Percentiles rank a stretch among this genome's conserved stretches.
Evolutionary conservation across 2,888 invertebrate species (phyloP).

Genomic region (Amiota minor): DNA sequence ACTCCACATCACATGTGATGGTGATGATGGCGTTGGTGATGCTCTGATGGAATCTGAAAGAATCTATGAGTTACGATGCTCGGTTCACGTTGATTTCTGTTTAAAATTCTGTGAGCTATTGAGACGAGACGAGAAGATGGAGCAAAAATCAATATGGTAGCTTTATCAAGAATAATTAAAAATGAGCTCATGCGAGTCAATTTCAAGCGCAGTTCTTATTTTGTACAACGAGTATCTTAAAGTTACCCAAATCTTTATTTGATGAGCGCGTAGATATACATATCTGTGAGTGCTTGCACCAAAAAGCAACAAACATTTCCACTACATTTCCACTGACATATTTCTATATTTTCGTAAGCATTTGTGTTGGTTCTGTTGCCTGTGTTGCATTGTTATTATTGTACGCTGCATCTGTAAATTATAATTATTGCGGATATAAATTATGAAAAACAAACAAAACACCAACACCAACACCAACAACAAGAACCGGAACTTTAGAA

Average conservation of each 20-base stretch:
- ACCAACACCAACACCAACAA: too few relatives aligned
- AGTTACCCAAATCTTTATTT: not conserved
- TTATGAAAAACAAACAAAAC: not conserved
- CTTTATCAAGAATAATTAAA: constrained; percentile 53
- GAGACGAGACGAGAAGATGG: too few relatives aligned
- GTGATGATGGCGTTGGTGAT: too few relatives aligned
- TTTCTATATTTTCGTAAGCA: too few relatives aligned
- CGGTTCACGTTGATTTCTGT: constrained; percentile 28
- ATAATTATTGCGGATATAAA: constrained; percentile 13
- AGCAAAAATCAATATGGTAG: constrained; percentile 54
- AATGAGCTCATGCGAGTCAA: not conserved
- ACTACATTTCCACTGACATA: too few relatives aligned
- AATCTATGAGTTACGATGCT: constrained; percentile 14
- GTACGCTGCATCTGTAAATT: not conserved
- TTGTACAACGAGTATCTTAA: not conserved
- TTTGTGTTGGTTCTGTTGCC: too few relatives aligned
- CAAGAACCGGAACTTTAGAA: not conserved
- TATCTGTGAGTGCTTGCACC: too few relatives aligned
- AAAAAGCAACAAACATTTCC: too few relatives aligned
- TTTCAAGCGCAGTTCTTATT: not conserved
- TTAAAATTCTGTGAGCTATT: constrained; percentile 27
- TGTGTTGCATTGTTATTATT: too few relatives aligned
- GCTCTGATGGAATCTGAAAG: not conserved
- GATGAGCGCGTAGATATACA: too few relatives aligned
- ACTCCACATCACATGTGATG: too few relatives aligned